Evolutionary conservation across 2,113 vertebrate genomes (phyloP), one percentile per base, ranked within the genome.

Genomic region (Chroicocephalus ridibundus): DNA sequence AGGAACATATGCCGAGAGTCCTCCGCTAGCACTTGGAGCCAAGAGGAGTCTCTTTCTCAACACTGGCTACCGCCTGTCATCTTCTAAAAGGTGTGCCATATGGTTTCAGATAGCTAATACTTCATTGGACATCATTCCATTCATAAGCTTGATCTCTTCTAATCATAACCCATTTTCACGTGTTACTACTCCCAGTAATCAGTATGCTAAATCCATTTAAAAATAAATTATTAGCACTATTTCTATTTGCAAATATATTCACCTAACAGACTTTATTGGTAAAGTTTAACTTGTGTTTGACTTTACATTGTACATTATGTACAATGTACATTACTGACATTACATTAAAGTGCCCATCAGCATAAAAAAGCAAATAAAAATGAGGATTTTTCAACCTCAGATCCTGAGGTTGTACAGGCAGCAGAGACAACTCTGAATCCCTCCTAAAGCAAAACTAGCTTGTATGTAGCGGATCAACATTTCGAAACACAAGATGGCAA

Each of bases 21-120:
- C 74, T 94, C 65, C 3, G 1, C 15, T 52, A 72, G 66, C 47
- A 47, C 44, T 60, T 88, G 70, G 70, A 94, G 38, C 70, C 88
- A 81, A 92, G 60, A 86, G 70, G 87, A 94, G 57, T 84, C 80
- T 55, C 76, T 61, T 92, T 82, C 90, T 74, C 92, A 93, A 10
- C n/a, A 36, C n/a, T 83, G 84, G 81, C 54, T 91, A 36, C 86
- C 25, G 22, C 65, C 82, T 92, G 93, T 91, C 94, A 71, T 61
- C 72, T 80, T 93, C 91, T 66, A 46, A 81, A 69, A 88, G 52
- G 64, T 51, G 38, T 76, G 82, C 93, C 96, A 94, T 90, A 51
- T 93, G 96, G 58, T 51, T 87, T 76, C 86, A 76, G 84, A 76
- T 77, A 65, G 46, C 46, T 87, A 44, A 10, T 31, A 19, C 70